Conservation (phyloP, 2,797 vertebrate genomes). For the Lateolabrax maculatus region DNA sequence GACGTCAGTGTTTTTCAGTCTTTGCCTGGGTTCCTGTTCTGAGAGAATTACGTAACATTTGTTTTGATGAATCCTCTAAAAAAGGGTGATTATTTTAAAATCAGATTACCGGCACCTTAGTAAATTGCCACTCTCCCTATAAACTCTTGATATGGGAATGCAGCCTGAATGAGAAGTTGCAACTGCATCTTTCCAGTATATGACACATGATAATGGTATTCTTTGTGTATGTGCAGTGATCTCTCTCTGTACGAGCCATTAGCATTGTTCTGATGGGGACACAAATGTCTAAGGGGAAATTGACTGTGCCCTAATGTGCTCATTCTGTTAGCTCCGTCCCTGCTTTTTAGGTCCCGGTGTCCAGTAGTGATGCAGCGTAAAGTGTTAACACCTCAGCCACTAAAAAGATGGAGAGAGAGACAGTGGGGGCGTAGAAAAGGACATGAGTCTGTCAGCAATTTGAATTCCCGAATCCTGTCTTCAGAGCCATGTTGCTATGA, state of each 20-base stretch:
- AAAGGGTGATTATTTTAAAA: slow-evolving; percentile 26
- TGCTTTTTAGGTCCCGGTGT: slow-evolving; percentile 39
- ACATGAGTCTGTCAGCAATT: slow-evolving; percentile 74
- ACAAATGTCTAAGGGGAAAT: slow-evolving; percentile 16
- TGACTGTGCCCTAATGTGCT: slow-evolving; percentile 23
- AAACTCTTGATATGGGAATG: slow-evolving; percentile 15
- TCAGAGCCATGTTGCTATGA: slow-evolving; percentile 85
- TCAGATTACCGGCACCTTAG: slow-evolving; percentile 3
- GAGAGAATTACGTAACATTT: slow-evolving; percentile 54
- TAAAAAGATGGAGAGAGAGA: slow-evolving; percentile 58
- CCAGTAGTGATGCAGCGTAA: slow-evolving; percentile 45
- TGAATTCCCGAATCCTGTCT: slow-evolving; percentile 60
- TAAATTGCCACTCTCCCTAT: slow-evolving; percentile 26
- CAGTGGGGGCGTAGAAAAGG: slow-evolving; percentile 58
- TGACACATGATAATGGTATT: not conserved
- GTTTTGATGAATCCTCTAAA: slow-evolving; percentile 50
- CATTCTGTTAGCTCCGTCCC: slow-evolving; percentile 3
- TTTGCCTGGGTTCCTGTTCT: slow-evolving; percentile 38
- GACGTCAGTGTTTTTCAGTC: slow-evolving; percentile 24
- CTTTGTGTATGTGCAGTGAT: slow-evolving; percentile 10
- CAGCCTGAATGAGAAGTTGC: slow-evolving; percentile 18
- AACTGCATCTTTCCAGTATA: not conserved
- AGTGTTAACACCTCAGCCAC: slow-evolving; percentile 46
- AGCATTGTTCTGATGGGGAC: slow-evolving; percentile 23
- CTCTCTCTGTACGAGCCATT: slow-evolving; percentile 1